Evolutionary conservation across 2,113 vertebrate species (phyloP).

Genomic region (Ovis canadensis): DNA sequence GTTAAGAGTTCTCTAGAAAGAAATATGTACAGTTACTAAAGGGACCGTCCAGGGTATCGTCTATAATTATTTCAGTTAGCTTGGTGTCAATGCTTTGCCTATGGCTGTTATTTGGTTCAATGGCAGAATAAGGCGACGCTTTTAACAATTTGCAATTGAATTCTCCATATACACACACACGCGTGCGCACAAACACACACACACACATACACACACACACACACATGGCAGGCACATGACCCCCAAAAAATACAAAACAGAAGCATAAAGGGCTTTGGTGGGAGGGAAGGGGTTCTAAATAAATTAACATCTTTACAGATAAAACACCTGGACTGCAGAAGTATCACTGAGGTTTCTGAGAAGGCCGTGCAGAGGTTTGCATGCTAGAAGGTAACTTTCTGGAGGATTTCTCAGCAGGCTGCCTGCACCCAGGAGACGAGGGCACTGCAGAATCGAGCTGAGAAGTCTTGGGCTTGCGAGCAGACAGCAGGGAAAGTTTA

Average conservation of each 20-base stretch:
- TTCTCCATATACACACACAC: conserved; percentile 36
- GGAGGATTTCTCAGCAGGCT: conserved; percentile 84
- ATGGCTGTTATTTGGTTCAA: conserved; percentile 88
- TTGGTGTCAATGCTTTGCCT: conserved; percentile 83
- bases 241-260: conserved; percentile 79
- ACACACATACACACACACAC: neutral
- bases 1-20: conserved; percentile 66
- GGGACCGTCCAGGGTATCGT: conserved; percentile 76
- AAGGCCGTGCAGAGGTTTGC: conserved; percentile 90
- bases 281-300: conserved; percentile 74
- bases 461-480: conserved; percentile 94
- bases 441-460: conserved; percentile 82
- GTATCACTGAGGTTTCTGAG: conserved; percentile 91
- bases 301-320: conserved; percentile 86
- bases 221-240: conserved; percentile 84
- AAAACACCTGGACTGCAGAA: conserved; percentile 76
- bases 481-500: conserved; percentile 88
- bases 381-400: conserved; percentile 91
- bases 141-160: conserved; percentile 83
- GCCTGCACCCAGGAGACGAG: conserved; percentile 85
- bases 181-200: conserved; percentile 43
- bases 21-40: conserved; percentile 64
- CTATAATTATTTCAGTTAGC: conserved; percentile 79
- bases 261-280: conserved; percentile 59
- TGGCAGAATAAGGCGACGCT: conserved; percentile 90